Conservation (phyloP, 2,113 vertebrate genomes). For the Gymnobelideus leadbeateri region DNA sequence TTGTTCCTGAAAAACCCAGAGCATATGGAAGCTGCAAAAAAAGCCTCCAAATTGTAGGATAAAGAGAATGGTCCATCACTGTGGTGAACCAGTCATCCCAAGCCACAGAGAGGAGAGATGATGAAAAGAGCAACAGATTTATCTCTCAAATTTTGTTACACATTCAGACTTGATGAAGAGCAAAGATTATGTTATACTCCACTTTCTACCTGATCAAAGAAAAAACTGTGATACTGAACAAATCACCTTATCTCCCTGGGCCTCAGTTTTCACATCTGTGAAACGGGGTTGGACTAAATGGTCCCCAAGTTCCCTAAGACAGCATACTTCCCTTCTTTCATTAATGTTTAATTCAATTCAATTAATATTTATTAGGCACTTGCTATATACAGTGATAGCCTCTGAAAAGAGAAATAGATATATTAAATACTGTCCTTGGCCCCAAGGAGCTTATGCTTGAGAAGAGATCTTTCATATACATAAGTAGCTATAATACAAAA, state of each 20-base stretch:
- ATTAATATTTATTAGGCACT: background rate
- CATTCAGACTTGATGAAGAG: background rate
- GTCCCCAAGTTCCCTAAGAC: background rate
- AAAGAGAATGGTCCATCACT: background rate
- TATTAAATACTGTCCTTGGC: background rate
- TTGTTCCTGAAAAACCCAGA: background rate
- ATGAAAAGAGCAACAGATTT: background rate
- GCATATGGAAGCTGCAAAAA: background rate
- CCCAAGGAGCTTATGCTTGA: background rate
- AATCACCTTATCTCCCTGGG: background rate
- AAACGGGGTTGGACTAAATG: background rate
- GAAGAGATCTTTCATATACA: background rate
- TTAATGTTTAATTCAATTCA: background rate
- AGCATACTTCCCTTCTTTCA: background rate
- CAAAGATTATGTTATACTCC: background rate
- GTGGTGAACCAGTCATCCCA: background rate
- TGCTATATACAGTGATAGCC: background rate
- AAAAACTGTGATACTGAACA: background rate
- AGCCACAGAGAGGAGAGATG: background rate
- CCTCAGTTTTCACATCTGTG: background rate
- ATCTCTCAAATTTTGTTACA: background rate
- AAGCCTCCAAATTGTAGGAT: background rate
- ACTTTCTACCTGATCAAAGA: background rate
- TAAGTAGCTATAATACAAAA: background rate
- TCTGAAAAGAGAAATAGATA: background rate